Percentiles rank a stretch among this genome's conserved stretches.
phyloP scores from a whole-genome alignment of 37 sponge, comb jelly and placozoan genomes.

The Ianthella basta region DNA sequence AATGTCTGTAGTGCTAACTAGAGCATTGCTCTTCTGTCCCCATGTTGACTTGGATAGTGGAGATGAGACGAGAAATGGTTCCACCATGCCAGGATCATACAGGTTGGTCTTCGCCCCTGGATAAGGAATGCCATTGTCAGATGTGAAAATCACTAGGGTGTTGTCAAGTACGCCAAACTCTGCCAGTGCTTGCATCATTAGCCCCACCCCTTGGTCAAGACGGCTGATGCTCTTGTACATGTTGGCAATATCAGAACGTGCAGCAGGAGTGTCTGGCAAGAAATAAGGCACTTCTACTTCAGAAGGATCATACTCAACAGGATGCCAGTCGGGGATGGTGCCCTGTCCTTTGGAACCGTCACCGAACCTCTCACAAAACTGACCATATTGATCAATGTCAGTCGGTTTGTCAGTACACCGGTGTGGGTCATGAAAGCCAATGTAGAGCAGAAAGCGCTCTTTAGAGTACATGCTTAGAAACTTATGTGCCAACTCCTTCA shows the following conservation, averaged over 20 bases:
- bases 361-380: conserved; percentile 83
- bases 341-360: conserved; percentile 68
- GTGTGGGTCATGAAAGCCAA: conserved; percentile 81
- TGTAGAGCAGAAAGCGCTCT: conserved; percentile 71
- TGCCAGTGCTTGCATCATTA: conserved; percentile 57
- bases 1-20: conserved; percentile 59
- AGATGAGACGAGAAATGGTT: conserved; percentile 67
- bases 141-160: conserved; percentile 68
- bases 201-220: conserved; percentile 78
- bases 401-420: background rate
- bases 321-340: conserved; percentile 78
- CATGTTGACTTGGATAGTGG: conserved; percentile 48
- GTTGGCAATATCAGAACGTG: conserved; percentile 66
- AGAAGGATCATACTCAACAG: conserved; percentile 56
- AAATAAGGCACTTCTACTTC: conserved; percentile 73
- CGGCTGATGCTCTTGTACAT: conserved; percentile 71
- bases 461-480: conserved; percentile 35
- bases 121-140: conserved; percentile 84
- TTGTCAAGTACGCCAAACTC: conserved; percentile 40
- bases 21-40: conserved; percentile 64
- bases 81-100: conserved; percentile 71
- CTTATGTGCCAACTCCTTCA: conserved; percentile 55
- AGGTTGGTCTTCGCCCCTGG: conserved; percentile 76
- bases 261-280: conserved; percentile 68
- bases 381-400: background rate